These are phyloP conservation scores for Metalampra italica DNA, from an alignment of 2,888 invertebrate genomes.

Conservation along the genomic window DNA sequence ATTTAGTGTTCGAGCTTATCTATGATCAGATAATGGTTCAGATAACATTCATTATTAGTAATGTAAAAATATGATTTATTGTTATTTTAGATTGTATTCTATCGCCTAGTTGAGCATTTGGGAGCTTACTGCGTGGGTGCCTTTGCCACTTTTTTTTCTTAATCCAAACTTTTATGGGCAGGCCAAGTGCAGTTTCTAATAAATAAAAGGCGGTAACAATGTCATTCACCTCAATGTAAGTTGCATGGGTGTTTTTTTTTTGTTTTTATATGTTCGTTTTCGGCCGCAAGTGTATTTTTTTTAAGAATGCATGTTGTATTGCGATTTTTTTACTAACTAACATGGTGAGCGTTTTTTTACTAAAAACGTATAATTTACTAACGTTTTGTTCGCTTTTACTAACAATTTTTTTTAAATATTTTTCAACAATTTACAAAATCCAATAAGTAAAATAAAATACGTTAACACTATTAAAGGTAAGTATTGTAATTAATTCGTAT, in stretches of 20 bases:
- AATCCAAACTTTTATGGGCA: slow-evolving; percentile 24
- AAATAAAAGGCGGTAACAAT: slow-evolving; percentile 42
- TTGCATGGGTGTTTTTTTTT: slow-evolving; percentile 33
- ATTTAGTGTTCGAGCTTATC: slow-evolving; percentile 9
- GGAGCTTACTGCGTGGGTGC: slow-evolving; percentile 48
- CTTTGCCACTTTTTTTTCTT: slow-evolving; percentile 33
- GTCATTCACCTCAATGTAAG: slow-evolving; percentile 74
- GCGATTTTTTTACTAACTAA: no score
- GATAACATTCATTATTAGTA: slow-evolving; percentile 15
- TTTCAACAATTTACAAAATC: no score
- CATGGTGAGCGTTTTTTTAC: no score
- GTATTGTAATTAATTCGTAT: no score
- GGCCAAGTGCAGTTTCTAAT: slow-evolving; percentile 20
- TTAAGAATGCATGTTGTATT: no score
- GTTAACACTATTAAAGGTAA: no score
- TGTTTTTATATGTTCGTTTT: neutral
- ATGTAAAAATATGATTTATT: slow-evolving; percentile 26
- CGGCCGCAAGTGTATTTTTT: no score
- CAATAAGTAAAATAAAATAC: no score
- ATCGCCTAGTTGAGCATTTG: slow-evolving; percentile 41
- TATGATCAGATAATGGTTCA: slow-evolving; percentile 13
- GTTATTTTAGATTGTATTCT: slow-evolving; percentile 57
- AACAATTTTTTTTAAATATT: no score
- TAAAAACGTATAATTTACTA: no score
- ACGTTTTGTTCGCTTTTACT: no score